Evolutionary conservation across 1,140 invertebrate species (phyloP).

Genomic region (Paraescarpia echinospica): DNA sequence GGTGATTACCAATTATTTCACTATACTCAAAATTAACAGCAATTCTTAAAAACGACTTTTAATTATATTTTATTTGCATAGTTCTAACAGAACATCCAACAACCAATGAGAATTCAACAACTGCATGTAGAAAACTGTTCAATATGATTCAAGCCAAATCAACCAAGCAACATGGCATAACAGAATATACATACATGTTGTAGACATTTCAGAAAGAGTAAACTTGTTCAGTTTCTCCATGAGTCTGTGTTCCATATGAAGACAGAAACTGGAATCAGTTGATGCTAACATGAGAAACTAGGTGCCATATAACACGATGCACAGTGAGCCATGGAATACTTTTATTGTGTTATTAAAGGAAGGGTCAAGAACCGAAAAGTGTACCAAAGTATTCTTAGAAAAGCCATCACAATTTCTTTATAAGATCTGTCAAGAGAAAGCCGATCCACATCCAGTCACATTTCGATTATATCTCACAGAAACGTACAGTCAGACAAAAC

Average conservation of each 20-base stretch:
- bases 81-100: background rate
- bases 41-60: background rate
- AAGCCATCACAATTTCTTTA: background rate
- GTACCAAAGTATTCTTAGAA: too few species aligned
- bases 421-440: background rate
- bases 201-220: background rate
- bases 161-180: background rate
- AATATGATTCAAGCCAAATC: background rate
- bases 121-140: background rate
- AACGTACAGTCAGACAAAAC: background rate
- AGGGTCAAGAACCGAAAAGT: too few species aligned
- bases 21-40: background rate
- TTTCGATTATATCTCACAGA: background rate
- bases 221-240: background rate
- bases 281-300: too few species aligned
- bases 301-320: background rate
- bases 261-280: too few species aligned
- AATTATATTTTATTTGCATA: background rate
- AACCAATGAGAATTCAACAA: background rate
- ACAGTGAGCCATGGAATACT: background rate
- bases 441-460: background rate
- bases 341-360: background rate
- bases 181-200: background rate
- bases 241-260: too few species aligned
- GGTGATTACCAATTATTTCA: background rate